A percentile compares a stretch with the other conserved stretches of the same genome.
phyloP scores from a whole-genome alignment of 2,113 vertebrate genomes.

The Phrynosoma platyrhinos region DNA sequence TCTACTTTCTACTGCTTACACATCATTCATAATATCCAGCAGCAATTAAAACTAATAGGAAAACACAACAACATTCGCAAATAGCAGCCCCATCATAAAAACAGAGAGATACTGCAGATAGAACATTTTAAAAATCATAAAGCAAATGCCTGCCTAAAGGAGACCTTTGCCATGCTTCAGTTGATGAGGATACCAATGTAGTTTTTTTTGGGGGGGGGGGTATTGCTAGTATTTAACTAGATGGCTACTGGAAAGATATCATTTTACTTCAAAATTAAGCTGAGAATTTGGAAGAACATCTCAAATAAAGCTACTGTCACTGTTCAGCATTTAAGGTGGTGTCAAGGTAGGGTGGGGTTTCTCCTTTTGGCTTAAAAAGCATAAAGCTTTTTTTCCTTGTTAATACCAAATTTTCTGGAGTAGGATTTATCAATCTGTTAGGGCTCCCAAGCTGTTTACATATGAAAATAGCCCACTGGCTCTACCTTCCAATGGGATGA shows the following conservation, averaged over 20 bases:
- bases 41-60: neutral
- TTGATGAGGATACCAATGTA: neutral
- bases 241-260: neutral
- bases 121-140: neutral
- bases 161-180: neutral
- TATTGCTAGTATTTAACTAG: neutral
- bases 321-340: neutral
- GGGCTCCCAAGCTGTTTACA: slow-evolving; percentile 54
- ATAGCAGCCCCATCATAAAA: neutral
- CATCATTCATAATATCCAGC: neutral
- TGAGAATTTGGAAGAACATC: neutral
- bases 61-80: neutral
- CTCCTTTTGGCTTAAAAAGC: neutral
- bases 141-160: neutral
- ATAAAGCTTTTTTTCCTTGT: neutral
- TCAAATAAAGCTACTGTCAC: too few relatives aligned
- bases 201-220: too few relatives aligned
- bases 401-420: slow-evolving; percentile 12
- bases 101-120: neutral
- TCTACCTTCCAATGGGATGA: slow-evolving; percentile 57
- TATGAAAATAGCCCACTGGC: slow-evolving; percentile 54
- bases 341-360: too few relatives aligned
- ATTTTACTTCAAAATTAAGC: slow-evolving; percentile 2
- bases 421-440: slow-evolving; percentile 68
- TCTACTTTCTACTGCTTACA: neutral